phyloP scores from a whole-genome alignment of 2,113 vertebrate genomes.

The Camelus dromedarius region DNA sequence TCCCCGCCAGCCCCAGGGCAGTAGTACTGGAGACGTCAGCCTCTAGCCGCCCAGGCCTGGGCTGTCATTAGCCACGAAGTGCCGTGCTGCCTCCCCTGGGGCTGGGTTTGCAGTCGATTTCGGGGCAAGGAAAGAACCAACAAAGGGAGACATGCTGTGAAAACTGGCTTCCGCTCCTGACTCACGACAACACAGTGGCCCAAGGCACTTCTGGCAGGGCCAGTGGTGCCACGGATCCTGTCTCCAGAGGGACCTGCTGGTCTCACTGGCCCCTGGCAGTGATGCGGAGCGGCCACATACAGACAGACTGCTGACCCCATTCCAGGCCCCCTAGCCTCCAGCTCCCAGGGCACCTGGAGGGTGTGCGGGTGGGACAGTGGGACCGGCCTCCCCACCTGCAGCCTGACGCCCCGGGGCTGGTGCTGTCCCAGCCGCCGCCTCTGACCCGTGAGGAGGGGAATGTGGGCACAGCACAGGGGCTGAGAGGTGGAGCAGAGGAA shows the following conservation, averaged over 20 bases:
- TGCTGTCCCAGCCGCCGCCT: not conserved
- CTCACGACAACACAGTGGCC: no score
- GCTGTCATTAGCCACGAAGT: not conserved
- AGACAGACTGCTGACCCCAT: not conserved
- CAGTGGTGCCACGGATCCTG: not conserved
- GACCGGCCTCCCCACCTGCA: not conserved
- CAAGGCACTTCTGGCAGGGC: not conserved
- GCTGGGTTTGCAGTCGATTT: not conserved
- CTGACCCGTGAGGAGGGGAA: not conserved
- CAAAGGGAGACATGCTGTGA: not conserved
- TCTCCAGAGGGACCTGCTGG: not conserved
- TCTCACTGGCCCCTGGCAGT: not conserved
- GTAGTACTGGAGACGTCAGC: not conserved
- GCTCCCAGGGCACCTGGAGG: not conserved
- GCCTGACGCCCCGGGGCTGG: no score
- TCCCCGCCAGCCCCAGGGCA: not conserved
- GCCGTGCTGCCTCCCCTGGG: not conserved
- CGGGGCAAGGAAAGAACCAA: not conserved
- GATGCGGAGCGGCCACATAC: rapidly evolving
- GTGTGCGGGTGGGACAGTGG: not conserved
- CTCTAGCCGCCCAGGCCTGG: not conserved
- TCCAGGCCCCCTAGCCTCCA: not conserved
- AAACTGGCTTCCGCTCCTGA: not conserved
- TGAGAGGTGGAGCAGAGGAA: not conserved
- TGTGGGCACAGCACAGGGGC: rapidly evolving